Conservation (phyloP, 2,797 vertebrate species). For the Limosa lapponica region DNA sequence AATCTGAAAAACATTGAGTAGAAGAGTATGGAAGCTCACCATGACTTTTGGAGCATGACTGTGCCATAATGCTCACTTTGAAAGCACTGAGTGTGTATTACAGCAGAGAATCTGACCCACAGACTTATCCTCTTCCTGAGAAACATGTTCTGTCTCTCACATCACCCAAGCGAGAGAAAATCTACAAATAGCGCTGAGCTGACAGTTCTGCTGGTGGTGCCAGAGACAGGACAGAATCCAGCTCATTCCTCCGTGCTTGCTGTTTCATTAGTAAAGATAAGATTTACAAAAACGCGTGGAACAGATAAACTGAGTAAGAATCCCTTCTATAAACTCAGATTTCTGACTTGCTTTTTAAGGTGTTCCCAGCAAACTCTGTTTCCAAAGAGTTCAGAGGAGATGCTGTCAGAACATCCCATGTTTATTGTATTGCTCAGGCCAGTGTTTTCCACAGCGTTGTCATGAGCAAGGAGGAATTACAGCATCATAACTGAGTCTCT, state of each 20-base stretch:
- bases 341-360: constrained; percentile 38
- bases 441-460: background rate
- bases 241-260: background rate
- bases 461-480: background rate
- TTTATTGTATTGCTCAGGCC: background rate
- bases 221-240: constrained; percentile 51
- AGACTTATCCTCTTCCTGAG: background rate
- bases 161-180: background rate
- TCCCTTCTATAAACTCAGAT: constrained; percentile 47
- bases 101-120: background rate
- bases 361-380: background rate
- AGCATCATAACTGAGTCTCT: background rate
- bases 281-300: background rate
- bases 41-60: background rate
- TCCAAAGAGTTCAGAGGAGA: background rate
- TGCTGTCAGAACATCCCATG: background rate
- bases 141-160: background rate
- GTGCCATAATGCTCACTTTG: background rate
- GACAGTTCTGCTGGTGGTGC: background rate
- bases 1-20: background rate
- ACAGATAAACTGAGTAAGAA: constrained; percentile 46
- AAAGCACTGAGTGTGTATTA: background rate
- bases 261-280: constrained; percentile 33
- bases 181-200: background rate
- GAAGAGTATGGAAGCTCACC: background rate